These are phyloP conservation scores for Coptotermes formosanus DNA, from an alignment of 1,140 invertebrate species.

Conservation along the genomic window DNA sequence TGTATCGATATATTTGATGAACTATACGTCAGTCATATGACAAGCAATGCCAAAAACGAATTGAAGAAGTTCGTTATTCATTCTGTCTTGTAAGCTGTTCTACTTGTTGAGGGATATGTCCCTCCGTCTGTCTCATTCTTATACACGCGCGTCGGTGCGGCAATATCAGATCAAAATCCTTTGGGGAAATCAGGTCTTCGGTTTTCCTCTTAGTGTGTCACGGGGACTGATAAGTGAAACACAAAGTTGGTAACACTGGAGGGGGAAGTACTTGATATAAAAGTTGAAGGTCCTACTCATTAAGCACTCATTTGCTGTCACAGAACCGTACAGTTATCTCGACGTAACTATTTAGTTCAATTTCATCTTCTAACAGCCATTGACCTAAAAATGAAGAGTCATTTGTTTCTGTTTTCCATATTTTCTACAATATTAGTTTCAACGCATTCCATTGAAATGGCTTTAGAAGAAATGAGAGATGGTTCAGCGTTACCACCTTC, in stretches of 20 bases:
- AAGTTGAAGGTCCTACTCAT: neutral
- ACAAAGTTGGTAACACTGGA: neutral
- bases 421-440: neutral
- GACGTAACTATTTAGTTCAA: neutral
- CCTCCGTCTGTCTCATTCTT: neutral
- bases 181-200: conserved; percentile 1
- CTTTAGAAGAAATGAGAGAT: neutral
- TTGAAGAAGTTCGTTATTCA: neutral
- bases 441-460: neutral
- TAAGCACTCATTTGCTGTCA: neutral
- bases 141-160: neutral
- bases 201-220: neutral
- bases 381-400: neutral
- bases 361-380: neutral
- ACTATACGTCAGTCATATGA: neutral
- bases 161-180: conserved; percentile 2
- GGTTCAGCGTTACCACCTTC: neutral
- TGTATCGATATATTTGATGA: neutral
- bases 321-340: neutral
- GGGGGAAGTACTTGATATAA: neutral
- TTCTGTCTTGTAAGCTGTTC: neutral
- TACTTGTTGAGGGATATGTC: neutral
- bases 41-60: neutral
- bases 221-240: neutral
- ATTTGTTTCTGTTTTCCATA: neutral